Conservation (phyloP, 2,797 vertebrate species). For the Danio choprae region DNA sequence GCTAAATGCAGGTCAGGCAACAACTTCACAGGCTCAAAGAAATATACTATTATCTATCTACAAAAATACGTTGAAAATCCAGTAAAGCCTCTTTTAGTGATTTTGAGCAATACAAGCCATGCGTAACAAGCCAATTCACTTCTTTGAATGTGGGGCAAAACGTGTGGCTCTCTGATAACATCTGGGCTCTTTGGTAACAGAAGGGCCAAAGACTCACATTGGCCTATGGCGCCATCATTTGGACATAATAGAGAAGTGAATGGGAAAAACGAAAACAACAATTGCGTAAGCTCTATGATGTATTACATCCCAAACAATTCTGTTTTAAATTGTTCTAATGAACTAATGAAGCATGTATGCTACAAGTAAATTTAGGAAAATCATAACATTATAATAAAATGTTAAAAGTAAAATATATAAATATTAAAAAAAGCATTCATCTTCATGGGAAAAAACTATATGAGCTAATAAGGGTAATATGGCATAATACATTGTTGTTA, state of each 20-base stretch:
- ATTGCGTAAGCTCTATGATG: background rate
- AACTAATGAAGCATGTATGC: no score
- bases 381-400: no score
- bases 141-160: background rate
- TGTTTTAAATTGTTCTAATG: background rate
- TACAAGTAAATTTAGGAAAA: no score
- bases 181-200: background rate
- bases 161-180: background rate
- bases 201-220: background rate
- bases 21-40: background rate
- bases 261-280: background rate
- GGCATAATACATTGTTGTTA: no score
- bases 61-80: background rate
- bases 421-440: no score
- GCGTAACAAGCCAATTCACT: background rate
- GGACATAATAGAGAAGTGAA: constrained; percentile 23
- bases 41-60: background rate
- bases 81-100: no score
- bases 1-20: background rate
- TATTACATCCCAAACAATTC: background rate
- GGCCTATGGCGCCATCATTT: constrained; percentile 48
- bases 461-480: no score
- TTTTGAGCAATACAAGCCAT: background rate
- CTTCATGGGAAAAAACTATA: no score
- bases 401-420: no score